Percentiles rank a stretch among this genome's conserved stretches.
These are phyloP conservation scores for Willisornis vidua DNA, from an alignment of 2,113 vertebrate genomes.

Conservation along the genomic window DNA sequence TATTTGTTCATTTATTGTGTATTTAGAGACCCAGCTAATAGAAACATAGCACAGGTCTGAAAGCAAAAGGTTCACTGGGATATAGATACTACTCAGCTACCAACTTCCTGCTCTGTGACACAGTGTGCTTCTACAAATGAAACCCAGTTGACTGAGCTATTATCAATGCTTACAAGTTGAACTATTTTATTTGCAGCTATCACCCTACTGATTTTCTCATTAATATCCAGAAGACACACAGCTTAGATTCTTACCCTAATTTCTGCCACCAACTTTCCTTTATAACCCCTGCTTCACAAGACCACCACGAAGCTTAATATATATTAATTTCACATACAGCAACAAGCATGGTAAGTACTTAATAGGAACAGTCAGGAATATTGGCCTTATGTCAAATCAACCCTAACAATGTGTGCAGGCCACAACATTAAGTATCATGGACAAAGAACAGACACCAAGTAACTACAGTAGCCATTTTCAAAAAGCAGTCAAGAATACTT, in stretches of 20 bases:
- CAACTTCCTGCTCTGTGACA: not conserved
- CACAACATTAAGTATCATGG: not conserved
- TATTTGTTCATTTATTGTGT: constrained; percentile 2
- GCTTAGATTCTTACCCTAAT: not conserved
- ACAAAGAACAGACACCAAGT: not conserved
- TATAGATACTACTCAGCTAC: not conserved
- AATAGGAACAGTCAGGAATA: not conserved
- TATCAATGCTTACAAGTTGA: not conserved
- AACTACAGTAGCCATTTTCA: not conserved
- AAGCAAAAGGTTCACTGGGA: constrained; percentile 7
- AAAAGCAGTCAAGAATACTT: not conserved
- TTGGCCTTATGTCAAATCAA: not conserved
- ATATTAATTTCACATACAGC: not conserved
- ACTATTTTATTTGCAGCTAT: not conserved
- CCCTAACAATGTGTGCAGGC: not conserved
- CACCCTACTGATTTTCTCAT: not conserved
- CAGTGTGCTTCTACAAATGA: not conserved
- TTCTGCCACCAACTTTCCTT: not conserved
- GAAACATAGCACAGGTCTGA: not conserved
- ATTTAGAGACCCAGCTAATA: not conserved
- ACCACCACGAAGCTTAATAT: not conserved
- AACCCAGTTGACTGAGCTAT: not conserved
- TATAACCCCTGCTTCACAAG: not conserved
- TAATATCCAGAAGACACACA: not conserved
- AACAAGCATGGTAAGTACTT: not conserved